phyloP scores from a whole-genome alignment of 1,140 invertebrate genomes.

The Coelopa frigida region DNA sequence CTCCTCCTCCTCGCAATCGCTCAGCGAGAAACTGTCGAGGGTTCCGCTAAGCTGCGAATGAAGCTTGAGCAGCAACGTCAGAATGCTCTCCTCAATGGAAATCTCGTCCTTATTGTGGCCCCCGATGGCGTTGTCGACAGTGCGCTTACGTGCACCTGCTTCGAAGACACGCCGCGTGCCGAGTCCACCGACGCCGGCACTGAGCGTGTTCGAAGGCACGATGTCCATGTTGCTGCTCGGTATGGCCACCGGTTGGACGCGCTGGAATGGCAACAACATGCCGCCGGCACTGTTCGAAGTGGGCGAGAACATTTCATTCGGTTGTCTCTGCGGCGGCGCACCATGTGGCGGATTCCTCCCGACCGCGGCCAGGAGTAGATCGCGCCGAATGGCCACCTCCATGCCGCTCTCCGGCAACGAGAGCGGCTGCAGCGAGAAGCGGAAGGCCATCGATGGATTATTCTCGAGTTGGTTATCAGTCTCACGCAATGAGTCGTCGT shows the following conservation, averaged over 20 bases:
- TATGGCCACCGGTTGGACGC: conserved; percentile 40
- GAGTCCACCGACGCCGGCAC: conserved; percentile 13
- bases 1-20: conserved; percentile 40
- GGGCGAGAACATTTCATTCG: conserved; percentile 41
- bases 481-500: conserved; percentile 26
- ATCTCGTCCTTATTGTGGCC: conserved; percentile 49
- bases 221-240: conserved; percentile 39
- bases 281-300: conserved; percentile 30
- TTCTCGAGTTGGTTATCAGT: conserved; percentile 25
- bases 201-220: conserved; percentile 28
- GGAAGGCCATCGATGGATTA: conserved; percentile 10
- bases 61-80: conserved; percentile 85
- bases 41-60: conserved; percentile 82
- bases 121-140: conserved; percentile 36
- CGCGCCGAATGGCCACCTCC: conserved; percentile 41
- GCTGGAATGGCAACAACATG: conserved; percentile 41
- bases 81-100: conserved; percentile 80
- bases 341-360: not conserved
- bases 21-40: conserved; percentile 64
- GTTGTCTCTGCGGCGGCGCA: conserved; percentile 11
- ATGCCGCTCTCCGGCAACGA: conserved; percentile 33
- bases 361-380: conserved; percentile 29
- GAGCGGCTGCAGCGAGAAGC: conserved; percentile 11
- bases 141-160: conserved; percentile 29
- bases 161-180: conserved; percentile 21